A percentile compares a stretch with the other conserved stretches of the same genome.
phyloP scores from a whole-genome alignment of 2,797 vertebrate genomes.

The Labroides dimidiatus region DNA sequence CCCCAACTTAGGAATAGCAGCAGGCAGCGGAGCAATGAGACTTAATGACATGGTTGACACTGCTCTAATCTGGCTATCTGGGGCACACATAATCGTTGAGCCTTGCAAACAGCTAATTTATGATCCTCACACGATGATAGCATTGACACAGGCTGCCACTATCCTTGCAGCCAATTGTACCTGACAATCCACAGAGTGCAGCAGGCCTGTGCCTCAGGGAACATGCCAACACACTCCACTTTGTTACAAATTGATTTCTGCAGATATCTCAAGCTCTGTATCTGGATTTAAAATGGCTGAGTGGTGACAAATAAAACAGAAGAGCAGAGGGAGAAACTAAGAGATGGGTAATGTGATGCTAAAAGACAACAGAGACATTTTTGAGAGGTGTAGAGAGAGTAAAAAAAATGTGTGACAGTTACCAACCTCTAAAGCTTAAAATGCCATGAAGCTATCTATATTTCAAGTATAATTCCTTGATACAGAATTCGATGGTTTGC shows the following conservation, averaged over 20 bases:
- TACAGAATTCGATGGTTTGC: no score
- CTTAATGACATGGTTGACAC: slow-evolving; percentile 49
- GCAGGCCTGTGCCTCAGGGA: not conserved
- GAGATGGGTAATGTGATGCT: not conserved
- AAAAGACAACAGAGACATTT: not conserved
- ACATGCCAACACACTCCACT: not conserved
- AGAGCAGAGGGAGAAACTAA: slow-evolving; percentile 1
- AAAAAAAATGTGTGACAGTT: not conserved
- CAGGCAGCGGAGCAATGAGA: slow-evolving; percentile 43
- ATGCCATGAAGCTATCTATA: not conserved
- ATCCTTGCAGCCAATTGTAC: slow-evolving; percentile 22
- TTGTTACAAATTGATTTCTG: not conserved
- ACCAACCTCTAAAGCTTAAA: not conserved
- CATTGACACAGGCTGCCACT: slow-evolving; percentile 12
- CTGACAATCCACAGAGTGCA: slow-evolving; percentile 13
- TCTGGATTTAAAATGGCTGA: slow-evolving; percentile 5
- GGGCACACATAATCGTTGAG: slow-evolving; percentile 26
- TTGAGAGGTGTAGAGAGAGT: not conserved
- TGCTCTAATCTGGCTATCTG: slow-evolving; percentile 43
- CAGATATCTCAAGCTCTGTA: slow-evolving; percentile 10
- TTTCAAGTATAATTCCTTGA: no score
- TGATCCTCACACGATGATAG: slow-evolving; percentile 34
- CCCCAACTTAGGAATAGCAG: slow-evolving; percentile 25
- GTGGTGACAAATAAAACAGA: not conserved
- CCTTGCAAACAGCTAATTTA: slow-evolving; percentile 47